phyloP scores from a whole-genome alignment of 2,888 invertebrate species.

The Heliconius erato region DNA sequence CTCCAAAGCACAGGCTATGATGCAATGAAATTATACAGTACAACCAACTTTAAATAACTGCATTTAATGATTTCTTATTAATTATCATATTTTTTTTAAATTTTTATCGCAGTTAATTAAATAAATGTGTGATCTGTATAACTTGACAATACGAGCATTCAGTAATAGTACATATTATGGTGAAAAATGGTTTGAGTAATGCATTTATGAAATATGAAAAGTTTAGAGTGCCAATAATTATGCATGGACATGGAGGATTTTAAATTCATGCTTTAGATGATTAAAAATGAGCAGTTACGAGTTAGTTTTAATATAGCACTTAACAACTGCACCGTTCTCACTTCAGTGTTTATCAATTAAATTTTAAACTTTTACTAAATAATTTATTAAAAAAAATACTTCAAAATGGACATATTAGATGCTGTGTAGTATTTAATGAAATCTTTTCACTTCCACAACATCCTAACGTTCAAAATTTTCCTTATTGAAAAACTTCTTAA shows the following conservation, averaged over 20 bases:
- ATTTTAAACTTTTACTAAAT: not conserved
- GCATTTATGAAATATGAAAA: not conserved
- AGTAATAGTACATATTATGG: not conserved
- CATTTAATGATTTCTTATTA: not conserved
- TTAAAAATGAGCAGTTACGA: not conserved
- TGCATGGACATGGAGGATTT: constrained; percentile 8
- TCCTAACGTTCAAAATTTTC: not conserved
- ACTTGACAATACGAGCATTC: constrained; percentile 5
- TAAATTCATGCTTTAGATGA: constrained; percentile 10
- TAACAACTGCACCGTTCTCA: not conserved
- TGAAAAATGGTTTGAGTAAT: not conserved
- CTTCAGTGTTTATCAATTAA: not conserved
- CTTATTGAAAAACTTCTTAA: not conserved
- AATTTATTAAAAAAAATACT: not conserved
- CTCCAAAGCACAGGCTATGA: constrained; percentile 26
- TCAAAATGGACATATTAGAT: not conserved
- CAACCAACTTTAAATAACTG: not conserved
- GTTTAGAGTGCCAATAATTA: constrained; percentile 11
- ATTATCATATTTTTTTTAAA: not conserved
- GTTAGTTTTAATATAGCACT: not conserved
- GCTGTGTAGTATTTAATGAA: not conserved
- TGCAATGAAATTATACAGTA: not conserved
- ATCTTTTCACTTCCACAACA: not conserved
- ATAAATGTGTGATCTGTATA: not conserved
- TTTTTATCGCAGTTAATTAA: not conserved